phyloP scores from a whole-genome alignment of 2,113 vertebrate species.

The Nestor notabilis region DNA sequence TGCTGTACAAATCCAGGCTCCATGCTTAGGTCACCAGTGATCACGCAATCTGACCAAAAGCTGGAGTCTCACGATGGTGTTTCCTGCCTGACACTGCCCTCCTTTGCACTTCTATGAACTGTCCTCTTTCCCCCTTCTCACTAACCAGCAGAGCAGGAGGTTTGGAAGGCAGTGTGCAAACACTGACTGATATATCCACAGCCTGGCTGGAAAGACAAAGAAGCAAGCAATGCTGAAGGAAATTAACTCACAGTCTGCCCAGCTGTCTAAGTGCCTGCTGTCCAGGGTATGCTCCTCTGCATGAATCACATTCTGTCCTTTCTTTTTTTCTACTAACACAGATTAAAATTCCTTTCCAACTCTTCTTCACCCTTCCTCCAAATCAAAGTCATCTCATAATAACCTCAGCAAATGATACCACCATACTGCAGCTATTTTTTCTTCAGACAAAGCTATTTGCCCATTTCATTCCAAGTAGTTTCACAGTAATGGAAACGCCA shows the following conservation, averaged over 20 bases:
- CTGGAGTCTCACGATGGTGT: background rate
- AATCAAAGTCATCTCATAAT: slow-evolving; percentile 42
- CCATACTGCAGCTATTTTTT: background rate
- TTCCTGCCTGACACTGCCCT: background rate
- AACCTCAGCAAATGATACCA: slow-evolving; percentile 26
- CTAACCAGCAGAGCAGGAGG: background rate
- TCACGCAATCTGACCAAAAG: background rate
- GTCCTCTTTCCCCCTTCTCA: background rate
- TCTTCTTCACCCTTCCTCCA: background rate
- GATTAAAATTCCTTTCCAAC: slow-evolving; percentile 31
- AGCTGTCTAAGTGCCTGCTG: background rate
- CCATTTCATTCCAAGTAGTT: slow-evolving; percentile 38
- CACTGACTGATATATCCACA: accelerated
- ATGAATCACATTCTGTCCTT: background rate
- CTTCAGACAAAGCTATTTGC: slow-evolving; percentile 32
- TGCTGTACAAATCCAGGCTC: background rate
- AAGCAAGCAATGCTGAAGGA: background rate
- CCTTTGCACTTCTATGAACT: background rate
- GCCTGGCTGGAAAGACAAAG: background rate
- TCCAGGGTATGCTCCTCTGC: background rate
- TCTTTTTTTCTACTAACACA: background rate
- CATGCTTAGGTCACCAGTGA: background rate
- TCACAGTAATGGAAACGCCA: slow-evolving; percentile 45
- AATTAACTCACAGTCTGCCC: background rate
- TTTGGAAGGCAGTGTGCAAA: background rate